Evolutionary conservation across 2,797 vertebrate species (phyloP), one percentile per base, ranked within the genome.

Genomic region (Acanthis flammea): DNA sequence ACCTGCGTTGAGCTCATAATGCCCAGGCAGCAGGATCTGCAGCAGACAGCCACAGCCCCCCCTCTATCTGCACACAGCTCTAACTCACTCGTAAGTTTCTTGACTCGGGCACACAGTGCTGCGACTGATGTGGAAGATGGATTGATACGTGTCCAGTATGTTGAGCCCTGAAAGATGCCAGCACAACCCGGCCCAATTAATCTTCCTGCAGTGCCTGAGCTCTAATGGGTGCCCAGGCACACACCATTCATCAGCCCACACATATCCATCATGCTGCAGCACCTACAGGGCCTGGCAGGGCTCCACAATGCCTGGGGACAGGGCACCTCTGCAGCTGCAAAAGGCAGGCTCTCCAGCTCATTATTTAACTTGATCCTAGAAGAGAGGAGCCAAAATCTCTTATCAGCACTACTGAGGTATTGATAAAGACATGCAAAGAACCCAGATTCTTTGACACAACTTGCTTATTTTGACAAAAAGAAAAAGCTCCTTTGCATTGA

Each of bases 221-320:
- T 95, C 77, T 96, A 94, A 96, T 83, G 57, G 28, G 61, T 71
- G 73, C 50, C 44, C 63, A 86, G 94, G 89, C 89, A 77, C 6
- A 44, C 1, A 5, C 70, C 89, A 90, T 98, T 82, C 96, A 97
- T 98, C 97, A 97, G n/a, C 76, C 28, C 31, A 51, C 39, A 45
- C 23, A 73, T 5, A 97, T 98, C 93, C 86, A 97, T 98, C 97
- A 97, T 2, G 4, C 58, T 11, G 70, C 73, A 58, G 79, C 90
- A 90, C 44, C 42, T 31, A 80, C 23, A 1, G 55, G 19, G 68
- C 62, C 74, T 90, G 92, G 95, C 84, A 92, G 71, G 47, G 60
- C 80, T 92, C 95, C 8, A 23, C 5, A 1, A 31, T 6, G n/a
- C 88, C 54, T 73, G 72, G 37, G 60, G 92, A 95, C 92, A 81